Base-by-base conservation (phyloP, 2,888 invertebrate species). In the Micoletzkya japonica region DNA sequence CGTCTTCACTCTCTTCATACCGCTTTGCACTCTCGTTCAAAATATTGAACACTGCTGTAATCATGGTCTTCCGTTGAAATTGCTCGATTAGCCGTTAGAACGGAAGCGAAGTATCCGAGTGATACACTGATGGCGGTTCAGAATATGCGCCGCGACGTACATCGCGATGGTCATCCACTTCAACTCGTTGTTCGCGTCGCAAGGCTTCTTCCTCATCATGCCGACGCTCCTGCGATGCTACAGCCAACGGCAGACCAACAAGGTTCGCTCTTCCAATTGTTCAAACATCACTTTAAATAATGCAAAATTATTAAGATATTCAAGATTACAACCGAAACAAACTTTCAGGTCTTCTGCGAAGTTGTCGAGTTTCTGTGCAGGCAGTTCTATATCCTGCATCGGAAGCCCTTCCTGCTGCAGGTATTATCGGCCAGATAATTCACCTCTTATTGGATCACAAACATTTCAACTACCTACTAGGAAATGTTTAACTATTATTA, bases 341-440 rank as follows among this genome's bases (percentile, higher is more conserved):
- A 52, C 10, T 52, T 14, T 30, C 92, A 92, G 85, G 88, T 96
- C 30, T 92, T 98, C 1, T 94, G 93, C 4, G 92, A 94, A 0
- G 95, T 96, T 0, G 93, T 98, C 69, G 96, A 98, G 86, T 98
- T 96, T 86, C 94, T 95, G 0, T 96, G 96, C 20, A 95, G 96
- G 85, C 97, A 98, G 86, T 97, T 99, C 87, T 99, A 97, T 87
- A 89, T 97, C 72, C 90, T 99, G 86, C 98, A 99, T 86, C 90
- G 98, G 64, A 97, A 97, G 85, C 97, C 97, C 1, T 98, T 98
- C 85, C 93, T 98, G 80, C 89, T 98, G 66, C 96, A 97, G 63
- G 70, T 70, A 50, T 68, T n/a, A n/a, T n/a, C n/a, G n/a, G n/a
- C n/a, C n/a, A n/a, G n/a, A n/a, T n/a, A n/a, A n/a, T n/a, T n/a